These are phyloP conservation scores for Laodelphax striatellus DNA, from an alignment of 1,140 invertebrate genomes.

Conservation along the genomic window DNA sequence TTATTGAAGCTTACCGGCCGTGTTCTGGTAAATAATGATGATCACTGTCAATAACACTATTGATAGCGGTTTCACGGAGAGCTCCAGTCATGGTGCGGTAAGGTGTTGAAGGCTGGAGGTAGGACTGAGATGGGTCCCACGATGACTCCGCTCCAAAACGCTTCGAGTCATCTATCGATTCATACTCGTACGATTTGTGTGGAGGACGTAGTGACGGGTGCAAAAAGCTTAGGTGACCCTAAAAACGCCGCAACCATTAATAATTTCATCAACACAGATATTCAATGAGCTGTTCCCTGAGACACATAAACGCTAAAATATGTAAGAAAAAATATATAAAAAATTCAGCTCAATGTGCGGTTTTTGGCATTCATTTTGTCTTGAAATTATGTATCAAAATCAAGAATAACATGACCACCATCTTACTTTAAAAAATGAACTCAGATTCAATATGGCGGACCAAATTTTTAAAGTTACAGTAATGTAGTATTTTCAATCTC, in stretches of 20 bases:
- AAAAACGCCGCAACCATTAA: constrained; percentile 2
- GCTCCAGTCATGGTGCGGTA: constrained; percentile 28
- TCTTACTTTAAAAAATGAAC: too few species aligned
- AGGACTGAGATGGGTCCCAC: constrained; percentile 32
- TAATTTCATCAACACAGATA: not conserved
- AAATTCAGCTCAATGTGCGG: too few species aligned
- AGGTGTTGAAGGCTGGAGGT: constrained; percentile 27
- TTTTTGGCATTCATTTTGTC: too few species aligned
- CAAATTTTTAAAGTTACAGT: too few species aligned
- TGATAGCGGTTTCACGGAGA: constrained; percentile 35
- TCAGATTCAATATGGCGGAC: too few species aligned
- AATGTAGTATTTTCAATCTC: too few species aligned
- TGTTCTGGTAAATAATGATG: constrained; percentile 15
- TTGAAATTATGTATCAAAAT: too few species aligned
- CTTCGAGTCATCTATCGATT: constrained; percentile 32
- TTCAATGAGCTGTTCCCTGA: not conserved
- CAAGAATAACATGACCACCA: too few species aligned
- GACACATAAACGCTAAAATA: too few species aligned
- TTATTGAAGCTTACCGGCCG: not conserved
- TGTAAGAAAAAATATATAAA: too few species aligned
- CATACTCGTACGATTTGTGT: constrained; percentile 38
- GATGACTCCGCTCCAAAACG: constrained; percentile 22
- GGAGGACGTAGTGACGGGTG: constrained; percentile 29
- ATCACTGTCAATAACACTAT: constrained; percentile 30
- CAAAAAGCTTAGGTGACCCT: constrained; percentile 24